These are phyloP conservation scores for Xestia ashworthii DNA, from an alignment of 2,888 invertebrate genomes.

Conservation along the genomic window DNA sequence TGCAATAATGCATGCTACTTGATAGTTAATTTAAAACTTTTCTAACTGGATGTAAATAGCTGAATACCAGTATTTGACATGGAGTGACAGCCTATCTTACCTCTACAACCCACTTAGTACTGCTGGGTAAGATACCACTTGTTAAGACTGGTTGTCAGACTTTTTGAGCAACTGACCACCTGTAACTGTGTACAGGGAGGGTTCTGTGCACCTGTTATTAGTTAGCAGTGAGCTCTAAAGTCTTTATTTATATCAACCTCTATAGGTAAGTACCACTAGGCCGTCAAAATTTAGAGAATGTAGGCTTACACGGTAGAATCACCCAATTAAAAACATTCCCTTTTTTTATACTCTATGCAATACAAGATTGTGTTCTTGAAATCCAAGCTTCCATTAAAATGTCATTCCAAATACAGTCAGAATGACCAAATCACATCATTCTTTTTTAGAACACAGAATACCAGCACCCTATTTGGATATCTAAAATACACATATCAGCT, in stretches of 20 bases:
- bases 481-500: slow-evolving; percentile 64
- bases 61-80: too few relatives aligned
- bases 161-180: too few relatives aligned
- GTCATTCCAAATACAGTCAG: neutral
- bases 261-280: neutral
- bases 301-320: neutral
- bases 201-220: too few relatives aligned
- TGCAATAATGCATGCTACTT: too few relatives aligned
- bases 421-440: slow-evolving; percentile 31
- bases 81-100: too few relatives aligned
- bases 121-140: too few relatives aligned
- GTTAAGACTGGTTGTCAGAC: too few relatives aligned
- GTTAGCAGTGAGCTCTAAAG: too few relatives aligned
- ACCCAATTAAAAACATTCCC: neutral
- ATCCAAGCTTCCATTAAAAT: neutral
- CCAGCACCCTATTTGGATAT: slow-evolving; percentile 64
- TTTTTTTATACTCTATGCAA: neutral
- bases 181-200: too few relatives aligned
- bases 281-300: neutral
- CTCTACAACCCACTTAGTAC: too few relatives aligned
- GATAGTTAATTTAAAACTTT: too few relatives aligned
- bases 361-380: neutral
- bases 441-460: slow-evolving; percentile 42
- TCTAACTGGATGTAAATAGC: too few relatives aligned
- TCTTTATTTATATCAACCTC: neutral